Evolutionary conservation across 2,797 vertebrate genomes (phyloP).

Genomic region (Todus mexicanus): DNA sequence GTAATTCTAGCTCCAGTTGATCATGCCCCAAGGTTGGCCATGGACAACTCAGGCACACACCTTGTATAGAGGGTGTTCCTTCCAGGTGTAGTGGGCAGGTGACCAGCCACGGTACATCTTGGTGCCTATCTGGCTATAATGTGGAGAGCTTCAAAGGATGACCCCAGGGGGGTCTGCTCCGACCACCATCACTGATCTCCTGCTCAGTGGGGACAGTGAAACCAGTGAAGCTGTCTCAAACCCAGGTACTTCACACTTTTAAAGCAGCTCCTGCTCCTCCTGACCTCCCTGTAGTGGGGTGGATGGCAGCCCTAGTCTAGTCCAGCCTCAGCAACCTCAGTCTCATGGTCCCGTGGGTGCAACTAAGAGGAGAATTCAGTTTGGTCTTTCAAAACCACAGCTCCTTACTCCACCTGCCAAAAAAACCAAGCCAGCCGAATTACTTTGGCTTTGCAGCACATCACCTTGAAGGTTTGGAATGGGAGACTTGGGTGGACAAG

Average conservation of each 20-base stretch:
- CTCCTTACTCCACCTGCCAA: neutral
- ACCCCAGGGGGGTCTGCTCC: neutral
- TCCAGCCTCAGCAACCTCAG: neutral
- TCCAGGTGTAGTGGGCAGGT: neutral
- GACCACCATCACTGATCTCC: neutral
- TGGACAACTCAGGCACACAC: neutral
- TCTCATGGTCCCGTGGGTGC: neutral
- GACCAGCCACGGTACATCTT: neutral
- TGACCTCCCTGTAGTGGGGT: neutral
- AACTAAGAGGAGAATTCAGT: neutral
- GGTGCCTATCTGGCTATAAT: neutral
- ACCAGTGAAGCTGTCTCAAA: neutral
- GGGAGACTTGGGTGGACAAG: neutral
- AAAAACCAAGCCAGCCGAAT: neutral
- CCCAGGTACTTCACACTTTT: neutral
- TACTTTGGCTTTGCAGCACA: neutral
- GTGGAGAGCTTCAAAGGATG: neutral
- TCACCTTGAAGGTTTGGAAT: neutral
- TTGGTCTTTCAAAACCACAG: neutral
- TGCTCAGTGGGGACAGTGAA: neutral
- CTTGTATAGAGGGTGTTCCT: neutral
- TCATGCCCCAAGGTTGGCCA: rapidly evolving
- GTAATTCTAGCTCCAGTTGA: neutral
- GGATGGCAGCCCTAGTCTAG: neutral
- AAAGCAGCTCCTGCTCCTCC: neutral